Evolutionary conservation across 2,888 invertebrate species (phyloP).

Genomic region (Nematopogon swammerdamellus): DNA sequence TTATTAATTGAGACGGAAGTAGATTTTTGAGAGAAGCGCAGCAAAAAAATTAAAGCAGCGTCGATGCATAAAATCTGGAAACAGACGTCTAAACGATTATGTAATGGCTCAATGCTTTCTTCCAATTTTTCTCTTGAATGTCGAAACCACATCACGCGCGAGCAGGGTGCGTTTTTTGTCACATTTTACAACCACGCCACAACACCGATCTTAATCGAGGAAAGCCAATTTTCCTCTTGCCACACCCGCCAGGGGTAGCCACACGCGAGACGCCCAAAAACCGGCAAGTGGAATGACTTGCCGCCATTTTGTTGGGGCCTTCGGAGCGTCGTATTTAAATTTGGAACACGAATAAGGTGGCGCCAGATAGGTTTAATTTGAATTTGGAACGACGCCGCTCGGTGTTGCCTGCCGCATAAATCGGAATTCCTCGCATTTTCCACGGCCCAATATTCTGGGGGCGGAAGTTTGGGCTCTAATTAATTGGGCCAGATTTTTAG

Average conservation of each 20-base stretch:
- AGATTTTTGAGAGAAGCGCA: too few relatives aligned
- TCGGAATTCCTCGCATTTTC: conserved; percentile 6
- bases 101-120: too few relatives aligned
- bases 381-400: conserved; percentile 48
- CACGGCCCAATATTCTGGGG: conserved; percentile 12
- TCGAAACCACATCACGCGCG: too few relatives aligned
- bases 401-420: conserved; percentile 22
- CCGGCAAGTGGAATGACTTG: conserved; percentile 52
- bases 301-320: conserved; percentile 48
- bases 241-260: background rate
- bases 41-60: too few relatives aligned
- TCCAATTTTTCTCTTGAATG: too few relatives aligned
- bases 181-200: background rate
- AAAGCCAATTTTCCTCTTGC: background rate
- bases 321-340: conserved; percentile 51
- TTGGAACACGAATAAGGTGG: conserved; percentile 54
- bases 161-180: background rate
- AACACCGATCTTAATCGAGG: background rate
- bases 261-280: conserved; percentile 20
- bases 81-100: too few relatives aligned
- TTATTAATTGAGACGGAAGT: too few relatives aligned
- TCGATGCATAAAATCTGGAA: too few relatives aligned
- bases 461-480: conserved; percentile 37
- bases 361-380: conserved; percentile 57
- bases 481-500: conserved; percentile 52